Base-by-base conservation (phyloP, 1,140 invertebrate species). In the Macrobrachium rosenbergii region DNA sequence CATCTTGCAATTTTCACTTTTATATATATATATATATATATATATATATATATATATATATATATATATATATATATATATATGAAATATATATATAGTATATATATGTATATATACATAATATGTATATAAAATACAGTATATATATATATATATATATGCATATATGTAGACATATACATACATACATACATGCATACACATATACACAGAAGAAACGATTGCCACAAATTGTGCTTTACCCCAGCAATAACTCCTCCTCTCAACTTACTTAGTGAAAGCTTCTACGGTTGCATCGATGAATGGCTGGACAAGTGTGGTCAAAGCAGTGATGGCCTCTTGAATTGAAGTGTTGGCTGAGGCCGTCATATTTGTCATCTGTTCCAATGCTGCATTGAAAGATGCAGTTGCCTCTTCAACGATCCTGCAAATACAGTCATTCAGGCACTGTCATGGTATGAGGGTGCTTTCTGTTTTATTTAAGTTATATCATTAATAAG, bases 11-110 rank as follows among this genome's bases (percentile, higher is more conserved):
- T 37, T 37, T 37, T n/a, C n/a, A n/a, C n/a, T 2, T 69, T 17
- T 69, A 69, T 69, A 69, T 2, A 28, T 69, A 69, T 69, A 69
- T 69, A 28, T 69, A 69, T n/a, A 69, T n/a, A 69, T n/a, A 69
- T 69, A n/a, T n/a, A n/a, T 69, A 69, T 69, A 69, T n/a, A 69
- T 69, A 69, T n/a, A n/a, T 69, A n/a, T 69, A 69, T 69, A 69
- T 69, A n/a, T 69, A 69, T 69, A 69, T 69, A 69, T n/a, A 69
- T 69, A n/a, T 69, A 69, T 69, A 69, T 69, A 69, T 69, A 69
- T n/a, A n/a, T n/a, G n/a, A n/a, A n/a, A 69, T 69, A 69, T 37
- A 6, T 69, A n/a, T n/a, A n/a, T n/a, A 17, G 7, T 69, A 69
- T 69, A 69, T 69, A 69, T 69, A n/a, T 69, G n/a, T 69, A 69